Percentiles rank a stretch among this genome's conserved stretches.
phyloP scores from a whole-genome alignment of 2,888 invertebrate genomes.

The Leptodirus hochenwartii region DNA sequence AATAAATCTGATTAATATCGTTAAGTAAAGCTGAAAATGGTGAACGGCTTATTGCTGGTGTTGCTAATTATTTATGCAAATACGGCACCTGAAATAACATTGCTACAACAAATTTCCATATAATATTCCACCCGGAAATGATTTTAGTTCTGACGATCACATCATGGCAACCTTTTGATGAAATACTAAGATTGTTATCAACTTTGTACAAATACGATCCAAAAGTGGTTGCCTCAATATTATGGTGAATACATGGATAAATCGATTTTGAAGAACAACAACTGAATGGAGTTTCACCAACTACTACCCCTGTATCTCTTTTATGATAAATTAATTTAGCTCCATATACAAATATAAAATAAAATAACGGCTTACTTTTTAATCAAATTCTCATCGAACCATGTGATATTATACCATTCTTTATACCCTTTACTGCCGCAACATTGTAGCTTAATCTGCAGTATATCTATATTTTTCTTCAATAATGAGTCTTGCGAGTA shows the following conservation, averaged over 20 bases:
- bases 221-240: constrained; percentile 30
- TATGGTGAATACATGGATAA: constrained; percentile 40
- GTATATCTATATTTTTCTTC: constrained; percentile 35
- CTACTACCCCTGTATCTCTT: constrained; percentile 8
- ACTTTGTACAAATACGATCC: constrained; percentile 35
- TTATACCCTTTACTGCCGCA: constrained; percentile 39
- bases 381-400: constrained; percentile 33
- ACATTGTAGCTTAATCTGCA: constrained; percentile 43
- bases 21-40: constrained; percentile 10
- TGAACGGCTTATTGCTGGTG: not conserved
- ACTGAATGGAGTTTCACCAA: constrained; percentile 41
- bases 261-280: constrained; percentile 37
- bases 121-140: constrained; percentile 20
- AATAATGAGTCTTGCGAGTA: constrained; percentile 34
- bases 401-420: constrained; percentile 43
- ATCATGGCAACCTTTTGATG: constrained; percentile 22
- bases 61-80: not conserved
- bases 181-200: constrained; percentile 23
- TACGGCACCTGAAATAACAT: no score
- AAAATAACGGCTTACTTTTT: constrained; percentile 9
- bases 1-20: constrained; percentile 17
- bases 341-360: constrained; percentile 6
- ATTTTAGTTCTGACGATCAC: constrained; percentile 19
- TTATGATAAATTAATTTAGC: constrained; percentile 5
- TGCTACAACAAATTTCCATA: no score